These are phyloP conservation scores for Hyphantria cunea DNA, from an alignment of 1,140 invertebrate genomes.

Conservation along the genomic window DNA sequence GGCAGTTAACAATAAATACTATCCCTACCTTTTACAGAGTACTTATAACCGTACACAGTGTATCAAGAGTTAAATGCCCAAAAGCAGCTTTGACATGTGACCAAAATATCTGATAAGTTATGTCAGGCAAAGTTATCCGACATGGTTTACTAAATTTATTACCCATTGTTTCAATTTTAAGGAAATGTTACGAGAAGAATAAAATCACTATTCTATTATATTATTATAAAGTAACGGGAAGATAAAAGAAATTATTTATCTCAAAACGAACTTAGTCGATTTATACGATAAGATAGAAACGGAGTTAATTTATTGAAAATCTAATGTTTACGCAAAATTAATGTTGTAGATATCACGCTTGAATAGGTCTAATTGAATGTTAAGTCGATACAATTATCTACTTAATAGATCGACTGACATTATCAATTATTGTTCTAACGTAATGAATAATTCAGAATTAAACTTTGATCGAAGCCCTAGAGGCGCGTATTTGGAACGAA, in stretches of 20 bases:
- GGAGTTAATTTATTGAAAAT: too few relatives aligned
- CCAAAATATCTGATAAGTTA: slow-evolving; percentile 37
- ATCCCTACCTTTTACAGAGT: slow-evolving; percentile 34
- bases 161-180: slow-evolving; percentile 39
- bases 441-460: slow-evolving; percentile 27
- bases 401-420: slow-evolving; percentile 16
- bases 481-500: slow-evolving; percentile 21
- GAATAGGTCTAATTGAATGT: slow-evolving; percentile 19
- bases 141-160: background rate
- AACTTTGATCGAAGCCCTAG: slow-evolving; percentile 16
- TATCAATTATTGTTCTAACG: slow-evolving; percentile 23
- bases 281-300: too few relatives aligned
- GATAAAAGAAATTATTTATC: too few relatives aligned
- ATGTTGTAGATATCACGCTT: too few relatives aligned
- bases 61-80: slow-evolving; percentile 36
- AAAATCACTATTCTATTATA: too few relatives aligned
- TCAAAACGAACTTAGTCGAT: too few relatives aligned
- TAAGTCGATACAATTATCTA: slow-evolving; percentile 18
- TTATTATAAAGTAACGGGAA: too few relatives aligned
- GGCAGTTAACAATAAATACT: slow-evolving; percentile 44
- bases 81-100: slow-evolving; percentile 23
- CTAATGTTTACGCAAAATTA: too few relatives aligned
- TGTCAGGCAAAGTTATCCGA: slow-evolving; percentile 23
- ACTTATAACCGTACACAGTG: slow-evolving; percentile 38
- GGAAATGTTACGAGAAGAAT: background rate